phyloP scores from a whole-genome alignment of 1,140 invertebrate genomes.

The Cecropterus lyciades region DNA sequence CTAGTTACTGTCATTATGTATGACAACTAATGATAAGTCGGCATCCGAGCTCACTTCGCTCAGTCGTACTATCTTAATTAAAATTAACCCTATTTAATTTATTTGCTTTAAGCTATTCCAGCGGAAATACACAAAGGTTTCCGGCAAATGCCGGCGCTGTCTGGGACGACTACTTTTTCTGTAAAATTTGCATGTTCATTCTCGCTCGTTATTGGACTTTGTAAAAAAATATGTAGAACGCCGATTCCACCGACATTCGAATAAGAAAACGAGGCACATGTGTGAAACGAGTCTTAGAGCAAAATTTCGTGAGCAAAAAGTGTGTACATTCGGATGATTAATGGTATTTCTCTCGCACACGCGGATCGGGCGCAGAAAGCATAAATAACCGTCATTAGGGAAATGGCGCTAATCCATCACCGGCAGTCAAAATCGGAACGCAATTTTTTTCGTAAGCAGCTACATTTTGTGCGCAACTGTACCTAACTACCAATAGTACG shows the following conservation, averaged over 20 bases:
- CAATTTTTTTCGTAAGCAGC: conserved; percentile 21
- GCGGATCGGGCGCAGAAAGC: conserved; percentile 14
- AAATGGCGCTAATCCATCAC: conserved; percentile 29
- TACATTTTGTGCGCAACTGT: conserved; percentile 15
- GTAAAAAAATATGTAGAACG: conserved; percentile 12
- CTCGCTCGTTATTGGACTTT: background rate
- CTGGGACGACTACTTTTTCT: background rate
- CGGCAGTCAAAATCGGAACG: conserved; percentile 22
- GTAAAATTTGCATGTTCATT: conserved; percentile 15
- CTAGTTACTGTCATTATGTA: too few species aligned
- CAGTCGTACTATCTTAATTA: background rate
- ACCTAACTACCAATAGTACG: background rate
- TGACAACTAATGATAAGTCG: too few species aligned
- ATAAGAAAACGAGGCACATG: conserved; percentile 28
- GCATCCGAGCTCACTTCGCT: too few species aligned
- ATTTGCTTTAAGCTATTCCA: background rate
- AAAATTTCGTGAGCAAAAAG: conserved; percentile 28
- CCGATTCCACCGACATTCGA: conserved; percentile 14
- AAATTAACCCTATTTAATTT: background rate
- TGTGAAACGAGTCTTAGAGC: conserved; percentile 32
- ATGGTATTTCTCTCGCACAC: conserved; percentile 24
- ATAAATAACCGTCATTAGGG: conserved; percentile 32
- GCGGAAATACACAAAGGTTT: conserved; percentile 7
- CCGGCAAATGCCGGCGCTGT: background rate
- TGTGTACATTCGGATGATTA: conserved; percentile 29